Evolutionary conservation across 2,113 vertebrate species (phyloP).

Genomic region (Poecile atricapillus): DNA sequence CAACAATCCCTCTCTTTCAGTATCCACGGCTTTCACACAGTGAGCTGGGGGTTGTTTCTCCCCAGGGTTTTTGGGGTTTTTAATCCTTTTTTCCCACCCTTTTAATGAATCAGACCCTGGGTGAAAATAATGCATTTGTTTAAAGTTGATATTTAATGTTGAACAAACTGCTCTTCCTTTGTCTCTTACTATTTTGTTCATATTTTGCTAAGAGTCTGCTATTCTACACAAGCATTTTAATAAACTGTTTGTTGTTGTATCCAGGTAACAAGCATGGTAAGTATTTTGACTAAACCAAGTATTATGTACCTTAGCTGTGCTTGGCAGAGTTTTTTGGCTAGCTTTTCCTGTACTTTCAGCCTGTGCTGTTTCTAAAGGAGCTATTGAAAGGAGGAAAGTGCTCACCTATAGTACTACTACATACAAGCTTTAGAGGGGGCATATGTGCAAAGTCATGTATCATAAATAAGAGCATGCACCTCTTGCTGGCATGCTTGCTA

Average conservation of each 20-base stretch:
- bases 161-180: constrained; percentile 9
- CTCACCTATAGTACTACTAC: constrained; percentile 47
- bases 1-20: neutral
- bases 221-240: constrained; percentile 77
- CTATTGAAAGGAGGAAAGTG: constrained; percentile 59
- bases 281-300: constrained; percentile 80
- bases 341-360: constrained; percentile 76
- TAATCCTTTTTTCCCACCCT: neutral
- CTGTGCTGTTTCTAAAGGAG: constrained; percentile 77
- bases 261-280: constrained; percentile 99
- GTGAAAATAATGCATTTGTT: neutral
- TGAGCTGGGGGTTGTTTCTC: neutral
- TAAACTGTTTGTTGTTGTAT: constrained; percentile 89
- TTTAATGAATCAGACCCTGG: constrained; percentile 65
- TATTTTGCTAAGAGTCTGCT: constrained; percentile 64
- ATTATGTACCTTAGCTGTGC: constrained; percentile 77
- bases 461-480: constrained; percentile 70
- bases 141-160: constrained; percentile 27
- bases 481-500: constrained; percentile 81
- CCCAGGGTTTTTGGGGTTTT: neutral
- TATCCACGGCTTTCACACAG: neutral
- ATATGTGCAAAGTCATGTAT: constrained; percentile 34
- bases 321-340: constrained; percentile 79
- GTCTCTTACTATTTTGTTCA: constrained; percentile 41
- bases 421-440: constrained; percentile 50